Base-by-base conservation (phyloP, 2,888 invertebrate genomes). In the Choreutis nemorana region DNA sequence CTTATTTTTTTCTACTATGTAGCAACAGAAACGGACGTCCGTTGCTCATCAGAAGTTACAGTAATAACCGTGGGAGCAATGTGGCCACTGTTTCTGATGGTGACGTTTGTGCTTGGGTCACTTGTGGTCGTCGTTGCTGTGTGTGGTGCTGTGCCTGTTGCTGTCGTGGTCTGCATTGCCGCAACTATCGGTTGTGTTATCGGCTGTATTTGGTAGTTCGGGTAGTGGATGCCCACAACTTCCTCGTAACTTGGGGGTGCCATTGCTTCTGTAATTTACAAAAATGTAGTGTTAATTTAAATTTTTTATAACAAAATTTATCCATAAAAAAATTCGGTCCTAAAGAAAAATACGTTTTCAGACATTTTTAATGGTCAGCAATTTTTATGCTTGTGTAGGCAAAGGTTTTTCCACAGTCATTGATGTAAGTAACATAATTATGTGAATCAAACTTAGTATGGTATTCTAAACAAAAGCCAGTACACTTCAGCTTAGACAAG, bases 171-270 rank as follows among this genome's bases (percentile, higher is more conserved):
- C 7, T 31, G 13, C 20, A 33, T 28, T 14, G 36, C 33, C 26
- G 64, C 62, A 1, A 63, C 62, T 29, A 73, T 41, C 2, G 77
- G 72, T n/a, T 51, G 37, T 3, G 61, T 51, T 31, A 77, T 63
- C 2, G 77, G 78, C 21, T 60, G 58, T 32, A 53, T 32, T 18
- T 44, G 52, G 40, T 51, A 72, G 32, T 50, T 51, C 0, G 77
- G 75, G 37, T 72, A 75, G 51, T 77, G 75, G 9, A 71, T 45
- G 0, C 75, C 73, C 4, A 78, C 75, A 9, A 77, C 77, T 33
- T 78, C 77, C 23, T 78, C 77, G 49, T 78, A 78, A 42, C 78
- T 78, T 1, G 77, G 77, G 2, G 77, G 77, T 1, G 75, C 77
- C 61, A 77, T 63, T 32, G 58, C 63, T 51, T 78, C 77, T 78